A percentile compares a stretch with the other conserved stretches of the same genome.
phyloP scores from a whole-genome alignment of 2,797 vertebrate species.

The Cirrhinus mrigala region DNA sequence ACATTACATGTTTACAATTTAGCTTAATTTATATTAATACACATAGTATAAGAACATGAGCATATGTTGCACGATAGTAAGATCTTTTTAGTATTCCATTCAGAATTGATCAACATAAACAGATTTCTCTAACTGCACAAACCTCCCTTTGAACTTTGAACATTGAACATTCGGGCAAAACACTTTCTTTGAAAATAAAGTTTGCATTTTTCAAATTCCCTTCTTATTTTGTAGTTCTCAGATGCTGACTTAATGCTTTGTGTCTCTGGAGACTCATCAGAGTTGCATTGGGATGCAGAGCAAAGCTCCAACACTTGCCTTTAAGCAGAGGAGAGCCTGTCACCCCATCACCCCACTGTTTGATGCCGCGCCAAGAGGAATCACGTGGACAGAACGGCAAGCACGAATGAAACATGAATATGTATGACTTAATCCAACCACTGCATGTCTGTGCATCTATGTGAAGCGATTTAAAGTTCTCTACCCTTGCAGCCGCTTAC shows the following conservation, averaged over 20 bases:
- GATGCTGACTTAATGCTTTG: conserved; percentile 27
- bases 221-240: conserved; percentile 13
- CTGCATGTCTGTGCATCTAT: neutral
- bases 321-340: conserved; percentile 30
- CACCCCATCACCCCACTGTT: conserved; percentile 24
- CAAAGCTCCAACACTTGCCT: conserved; percentile 24
- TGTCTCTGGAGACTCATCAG: conserved; percentile 35
- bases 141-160: neutral
- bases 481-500: neutral
- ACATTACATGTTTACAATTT: neutral
- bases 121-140: conserved; percentile 17
- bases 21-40: neutral
- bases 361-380: conserved; percentile 41
- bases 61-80: neutral
- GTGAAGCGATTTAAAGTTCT: neutral
- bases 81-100: neutral
- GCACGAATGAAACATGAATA: conserved; percentile 35
- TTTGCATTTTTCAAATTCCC: neutral
- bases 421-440: conserved; percentile 38
- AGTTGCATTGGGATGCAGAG: conserved; percentile 35
- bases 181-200: conserved; percentile 5
- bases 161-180: neutral
- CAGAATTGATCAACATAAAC: conserved; percentile 21
- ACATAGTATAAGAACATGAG: neutral
- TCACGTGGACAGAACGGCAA: conserved; percentile 36